Evolutionary conservation across 2,113 vertebrate genomes (phyloP).

Genomic region (Gallinago media): DNA sequence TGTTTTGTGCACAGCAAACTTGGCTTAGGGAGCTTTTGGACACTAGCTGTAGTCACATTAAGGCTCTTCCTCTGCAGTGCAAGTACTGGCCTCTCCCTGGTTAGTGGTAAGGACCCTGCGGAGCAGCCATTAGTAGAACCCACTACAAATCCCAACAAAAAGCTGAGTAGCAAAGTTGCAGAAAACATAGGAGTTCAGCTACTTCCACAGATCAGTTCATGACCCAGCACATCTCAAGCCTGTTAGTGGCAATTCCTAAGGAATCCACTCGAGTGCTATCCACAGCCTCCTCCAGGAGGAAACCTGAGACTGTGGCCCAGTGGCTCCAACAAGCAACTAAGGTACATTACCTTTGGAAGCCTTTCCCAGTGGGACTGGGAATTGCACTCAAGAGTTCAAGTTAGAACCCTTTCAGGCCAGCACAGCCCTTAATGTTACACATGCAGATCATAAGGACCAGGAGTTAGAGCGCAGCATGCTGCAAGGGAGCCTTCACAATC

Average conservation of each 20-base stretch:
- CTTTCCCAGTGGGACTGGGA: not conserved
- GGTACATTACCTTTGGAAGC: not conserved
- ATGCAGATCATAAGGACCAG: conserved; percentile 28
- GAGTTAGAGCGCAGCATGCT: conserved; percentile 1
- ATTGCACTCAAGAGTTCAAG: not conserved
- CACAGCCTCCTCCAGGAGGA: conserved; percentile 21
- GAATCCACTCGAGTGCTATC: not conserved
- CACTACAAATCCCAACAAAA: conserved; percentile 15
- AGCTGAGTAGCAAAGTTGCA: not conserved
- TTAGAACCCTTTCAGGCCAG: not conserved
- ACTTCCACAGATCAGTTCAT: conserved; percentile 63
- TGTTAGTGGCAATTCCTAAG: not conserved
- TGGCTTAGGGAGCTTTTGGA: not conserved
- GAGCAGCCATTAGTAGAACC: conserved; percentile 40
- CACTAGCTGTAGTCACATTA: not conserved
- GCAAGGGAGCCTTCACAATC: not conserved
- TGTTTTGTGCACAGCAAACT: conserved; percentile 1
- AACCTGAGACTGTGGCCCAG: not conserved
- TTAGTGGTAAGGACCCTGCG: conserved; percentile 28
- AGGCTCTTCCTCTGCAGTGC: not conserved
- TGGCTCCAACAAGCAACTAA: not conserved
- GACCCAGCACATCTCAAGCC: conserved; percentile 1
- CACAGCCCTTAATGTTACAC: not conserved
- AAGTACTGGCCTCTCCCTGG: not conserved
- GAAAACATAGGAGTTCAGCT: not conserved